Base-by-base conservation (phyloP, 2,113 vertebrate genomes). In the Baryphthengus martii region DNA sequence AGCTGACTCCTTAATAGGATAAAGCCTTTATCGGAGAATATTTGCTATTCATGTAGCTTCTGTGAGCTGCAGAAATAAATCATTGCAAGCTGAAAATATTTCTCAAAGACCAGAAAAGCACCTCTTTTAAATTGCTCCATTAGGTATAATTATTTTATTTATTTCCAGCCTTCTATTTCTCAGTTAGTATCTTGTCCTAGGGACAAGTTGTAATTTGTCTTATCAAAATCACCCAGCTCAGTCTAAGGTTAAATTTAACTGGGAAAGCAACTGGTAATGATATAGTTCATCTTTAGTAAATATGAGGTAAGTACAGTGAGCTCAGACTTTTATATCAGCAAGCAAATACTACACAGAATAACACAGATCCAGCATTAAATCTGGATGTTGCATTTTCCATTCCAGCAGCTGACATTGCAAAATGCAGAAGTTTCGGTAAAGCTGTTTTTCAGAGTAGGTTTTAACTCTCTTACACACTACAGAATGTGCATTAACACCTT, bases 91-190 rank as follows among this genome's bases (percentile, higher is more conserved):
- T 58, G 73, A 93, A 97, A 95, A 89, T 52, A 5, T 73, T 96
- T 91, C 90, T 96, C 90, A 90, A 96, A 90, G 91, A 81, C 40
- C 94, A 91, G 90, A 94, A 97, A 95, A 92, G 61, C 58, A 96
- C 35, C 61, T 31, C 47, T 79, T 79, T 87, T 74, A 96, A 82
- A 90, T 71, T 95, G 75, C 44, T 95, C 91, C 67, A 87, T 93
- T 95, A 92, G 70, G 62, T 89, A 55, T 50, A 85, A 89, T 72
- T 91, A 92, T 78, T 83, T 90, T 88, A 88, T 96, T 96, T 93
- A 81, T 93, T 90, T 92, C 81, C 17, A 47, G 59, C 26, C 85
- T 94, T 83, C 77, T 44, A 81, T 87, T 95, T 97, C 75, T 83
- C 68, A 26, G 35, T 73, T 85, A 63, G 13, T 58, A 55, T 58